These are phyloP conservation scores for Sycophila texana DNA, from an alignment of 2,888 invertebrate species.

Conservation along the genomic window DNA sequence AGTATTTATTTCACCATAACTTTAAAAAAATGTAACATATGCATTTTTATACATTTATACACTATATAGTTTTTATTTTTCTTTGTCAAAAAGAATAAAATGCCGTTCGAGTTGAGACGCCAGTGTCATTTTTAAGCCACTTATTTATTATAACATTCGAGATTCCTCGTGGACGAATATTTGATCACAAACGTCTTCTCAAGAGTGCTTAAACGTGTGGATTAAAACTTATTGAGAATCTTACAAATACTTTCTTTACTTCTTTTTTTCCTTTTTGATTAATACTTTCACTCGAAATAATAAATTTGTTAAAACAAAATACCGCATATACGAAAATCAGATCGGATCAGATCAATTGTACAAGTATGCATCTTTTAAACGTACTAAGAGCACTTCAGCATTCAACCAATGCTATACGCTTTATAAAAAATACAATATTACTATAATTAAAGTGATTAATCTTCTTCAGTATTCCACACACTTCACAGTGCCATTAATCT, in stretches of 20 bases:
- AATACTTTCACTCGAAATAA: conserved; percentile 48
- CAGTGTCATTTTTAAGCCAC: conserved; percentile 43
- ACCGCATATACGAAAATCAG: conserved; percentile 29
- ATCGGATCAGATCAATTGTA: conserved; percentile 46
- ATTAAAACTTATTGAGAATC: conserved; percentile 38
- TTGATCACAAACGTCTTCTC: conserved; percentile 36
- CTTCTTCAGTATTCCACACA: conserved; percentile 54
- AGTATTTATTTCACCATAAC: conserved; percentile 44
- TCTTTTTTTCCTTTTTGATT: conserved; percentile 19
- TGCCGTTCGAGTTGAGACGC: conserved; percentile 33
- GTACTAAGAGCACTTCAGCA: conserved; percentile 63
- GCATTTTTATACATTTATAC: conserved; percentile 57
- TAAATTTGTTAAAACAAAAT: conserved; percentile 40
- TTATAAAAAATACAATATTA: conserved; percentile 62
- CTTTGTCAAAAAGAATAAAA: conserved; percentile 45
- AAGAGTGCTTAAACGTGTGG: conserved; percentile 31
- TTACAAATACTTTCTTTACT: conserved; percentile 42
- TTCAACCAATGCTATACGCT: conserved; percentile 56
- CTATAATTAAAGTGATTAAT: conserved; percentile 56
- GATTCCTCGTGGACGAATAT: conserved; percentile 14
- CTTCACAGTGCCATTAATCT: conserved; percentile 48
- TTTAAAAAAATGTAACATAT: conserved; percentile 55
- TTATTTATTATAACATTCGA: conserved; percentile 25
- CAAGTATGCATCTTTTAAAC: conserved; percentile 45
- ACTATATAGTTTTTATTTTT: conserved; percentile 38